Evolutionary conservation across 2,113 vertebrate species (phyloP), one percentile per base, ranked within the genome.

Genomic region (Atractosteus spatula): DNA sequence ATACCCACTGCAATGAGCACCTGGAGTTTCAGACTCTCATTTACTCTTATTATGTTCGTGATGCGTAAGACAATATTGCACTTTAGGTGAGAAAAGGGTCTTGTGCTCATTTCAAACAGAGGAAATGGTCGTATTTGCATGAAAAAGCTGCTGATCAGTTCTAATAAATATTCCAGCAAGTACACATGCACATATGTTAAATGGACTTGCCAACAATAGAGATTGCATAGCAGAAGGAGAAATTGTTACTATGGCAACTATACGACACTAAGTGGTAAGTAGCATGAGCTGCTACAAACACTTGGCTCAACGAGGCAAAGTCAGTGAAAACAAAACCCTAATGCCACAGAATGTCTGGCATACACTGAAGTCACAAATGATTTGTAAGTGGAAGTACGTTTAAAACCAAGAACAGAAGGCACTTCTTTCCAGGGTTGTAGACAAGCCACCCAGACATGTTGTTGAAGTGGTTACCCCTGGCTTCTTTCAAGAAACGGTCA

Each of bases 221-320:
- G 69, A 65, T 51, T 47, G 13, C 17, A 12, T 47, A 41, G 65
- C 75, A 69, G 66, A 77, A 66, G 47, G 55, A 57, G 59, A 55
- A 71, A 45, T 47, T 45, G 74, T 79, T 74, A 64, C 75, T 68
- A 66, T 51, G 66, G 74, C 72, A 79, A 77, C 78, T 65, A 43
- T 62, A 45, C 41, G 71, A 71, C 55, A 76, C 70, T 54, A 69
- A 43, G 66, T 16, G 64, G 41, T 44, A 66, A 65, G 68, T 71
- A 59, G 71, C 69, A n/a, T 55, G 71, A 71, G 70, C 70, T 16
- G 71, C 57, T 68, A 70, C 61, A 77, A 75, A 71, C 69, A 54
- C 41, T 72, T 16, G 64, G 44, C 59, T 64, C 54, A 42, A 29
- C 62, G 54, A 17, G 70, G 63, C 12, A 51, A 51, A 51, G 5